Percentiles rank a stretch among this genome's conserved stretches.
Conservation (phyloP, 2,113 vertebrate species). For the Halcyon malimbica region DNA sequence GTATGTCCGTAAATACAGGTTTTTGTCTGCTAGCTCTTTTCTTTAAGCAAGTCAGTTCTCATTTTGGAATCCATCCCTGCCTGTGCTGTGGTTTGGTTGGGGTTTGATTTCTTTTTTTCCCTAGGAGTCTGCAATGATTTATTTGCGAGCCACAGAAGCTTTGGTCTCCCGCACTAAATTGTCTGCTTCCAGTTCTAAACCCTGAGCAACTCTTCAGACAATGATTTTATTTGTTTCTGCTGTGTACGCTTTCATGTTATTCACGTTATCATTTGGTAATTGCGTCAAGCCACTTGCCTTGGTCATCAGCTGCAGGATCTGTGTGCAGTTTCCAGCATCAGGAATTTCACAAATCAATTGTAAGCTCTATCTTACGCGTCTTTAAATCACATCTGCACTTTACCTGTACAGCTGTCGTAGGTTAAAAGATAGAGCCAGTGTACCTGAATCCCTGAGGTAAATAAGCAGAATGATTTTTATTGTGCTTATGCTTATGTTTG, state of each 20-base stretch:
- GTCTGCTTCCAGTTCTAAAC: background rate
- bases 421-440: background rate
- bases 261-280: constrained; percentile 8
- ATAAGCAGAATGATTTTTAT: background rate
- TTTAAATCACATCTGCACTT: background rate
- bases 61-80: background rate
- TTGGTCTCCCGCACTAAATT: background rate
- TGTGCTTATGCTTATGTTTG: background rate
- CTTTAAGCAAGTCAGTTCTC: background rate
- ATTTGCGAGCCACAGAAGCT: background rate
- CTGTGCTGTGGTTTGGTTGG: background rate
- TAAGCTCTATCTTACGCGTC: background rate
- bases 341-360: background rate
- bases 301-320: background rate
- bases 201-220: background rate
- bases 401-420: background rate
- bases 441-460: background rate
- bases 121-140: background rate
- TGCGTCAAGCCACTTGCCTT: constrained; percentile 1
- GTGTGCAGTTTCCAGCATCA: background rate
- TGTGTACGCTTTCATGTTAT: background rate
- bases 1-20: background rate
- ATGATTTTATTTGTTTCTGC: constrained; percentile 20
- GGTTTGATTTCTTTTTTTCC: background rate
- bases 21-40: background rate